Conservation (phyloP, 2,888 invertebrate species). For the Pimpla rufipes region DNA sequence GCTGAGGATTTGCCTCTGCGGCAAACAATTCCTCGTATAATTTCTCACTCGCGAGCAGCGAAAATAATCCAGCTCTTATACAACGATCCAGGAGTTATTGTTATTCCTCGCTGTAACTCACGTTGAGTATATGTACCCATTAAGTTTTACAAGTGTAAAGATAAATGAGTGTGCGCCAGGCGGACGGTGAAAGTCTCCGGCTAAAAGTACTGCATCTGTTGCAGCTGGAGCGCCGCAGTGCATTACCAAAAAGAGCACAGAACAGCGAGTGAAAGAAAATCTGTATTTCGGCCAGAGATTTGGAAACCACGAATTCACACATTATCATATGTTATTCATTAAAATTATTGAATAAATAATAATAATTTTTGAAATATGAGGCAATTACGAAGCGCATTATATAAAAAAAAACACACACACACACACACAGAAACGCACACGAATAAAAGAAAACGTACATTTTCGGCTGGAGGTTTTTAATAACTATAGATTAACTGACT, state of each 20-base stretch:
- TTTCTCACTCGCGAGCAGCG: not conserved
- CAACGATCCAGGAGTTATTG: slow-evolving; percentile 17
- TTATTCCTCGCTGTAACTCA: slow-evolving; percentile 21
- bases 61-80: slow-evolving; percentile 20
- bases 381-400: too few species aligned
- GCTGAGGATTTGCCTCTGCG: slow-evolving; percentile 29
- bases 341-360: not conserved
- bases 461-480: too few species aligned
- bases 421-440: too few species aligned
- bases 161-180: slow-evolving; percentile 24
- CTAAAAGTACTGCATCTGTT: slow-evolving; percentile 24
- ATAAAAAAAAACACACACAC: too few species aligned
- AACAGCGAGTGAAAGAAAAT: not conserved
- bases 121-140: not conserved
- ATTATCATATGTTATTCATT: too few species aligned
- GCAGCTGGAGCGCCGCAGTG: slow-evolving; percentile 6
- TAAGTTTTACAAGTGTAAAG: slow-evolving; percentile 9
- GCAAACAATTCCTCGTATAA: slow-evolving; percentile 21
- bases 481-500: too few species aligned
- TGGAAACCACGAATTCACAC: not conserved
- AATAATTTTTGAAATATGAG: too few species aligned
- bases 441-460: too few species aligned
- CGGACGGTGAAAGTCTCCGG: slow-evolving; percentile 46
- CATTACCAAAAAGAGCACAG: slow-evolving; percentile 11
- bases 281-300: not conserved